phyloP scores from a whole-genome alignment of 2,888 invertebrate genomes.

The Hypomecis atomaria region DNA sequence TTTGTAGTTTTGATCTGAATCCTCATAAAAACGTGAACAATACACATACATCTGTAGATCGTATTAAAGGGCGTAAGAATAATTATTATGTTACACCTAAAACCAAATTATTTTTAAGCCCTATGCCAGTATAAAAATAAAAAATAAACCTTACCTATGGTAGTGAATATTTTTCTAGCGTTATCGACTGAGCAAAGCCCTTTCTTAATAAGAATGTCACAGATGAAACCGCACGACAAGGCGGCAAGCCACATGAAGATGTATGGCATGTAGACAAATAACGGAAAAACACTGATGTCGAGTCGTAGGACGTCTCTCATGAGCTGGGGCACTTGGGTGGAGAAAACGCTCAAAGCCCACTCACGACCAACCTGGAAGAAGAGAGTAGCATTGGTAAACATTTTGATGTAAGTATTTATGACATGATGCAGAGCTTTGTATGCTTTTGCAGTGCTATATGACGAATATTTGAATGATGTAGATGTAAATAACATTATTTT shows the following conservation, averaged over 20 bases:
- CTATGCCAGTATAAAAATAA: no score
- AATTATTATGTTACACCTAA: no score
- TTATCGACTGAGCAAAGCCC: conserved; percentile 20
- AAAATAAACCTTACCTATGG: conserved; percentile 59
- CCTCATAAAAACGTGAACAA: no score
- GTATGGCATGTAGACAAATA: conserved; percentile 24
- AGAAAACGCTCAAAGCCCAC: conserved; percentile 26
- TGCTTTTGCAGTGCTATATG: no score
- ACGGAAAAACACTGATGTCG: conserved; percentile 9
- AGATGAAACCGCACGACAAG: conserved; percentile 26
- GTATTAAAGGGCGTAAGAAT: no score
- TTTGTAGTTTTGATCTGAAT: no score
- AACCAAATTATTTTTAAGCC: no score
- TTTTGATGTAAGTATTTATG: neutral
- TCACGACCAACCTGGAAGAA: conserved; percentile 24
- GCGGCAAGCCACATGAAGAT: conserved; percentile 29
- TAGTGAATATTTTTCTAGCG: conserved; percentile 26
- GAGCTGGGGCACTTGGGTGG: conserved; percentile 22
- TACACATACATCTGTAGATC: no score
- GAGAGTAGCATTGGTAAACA: no score
- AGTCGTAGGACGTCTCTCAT: conserved; percentile 22
- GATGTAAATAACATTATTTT: no score
- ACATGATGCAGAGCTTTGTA: no score
- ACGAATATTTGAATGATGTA: no score
- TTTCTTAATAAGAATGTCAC: conserved; percentile 24